Evolutionary conservation across 2,888 invertebrate species (phyloP).

Genomic region (Cenopis cana): DNA sequence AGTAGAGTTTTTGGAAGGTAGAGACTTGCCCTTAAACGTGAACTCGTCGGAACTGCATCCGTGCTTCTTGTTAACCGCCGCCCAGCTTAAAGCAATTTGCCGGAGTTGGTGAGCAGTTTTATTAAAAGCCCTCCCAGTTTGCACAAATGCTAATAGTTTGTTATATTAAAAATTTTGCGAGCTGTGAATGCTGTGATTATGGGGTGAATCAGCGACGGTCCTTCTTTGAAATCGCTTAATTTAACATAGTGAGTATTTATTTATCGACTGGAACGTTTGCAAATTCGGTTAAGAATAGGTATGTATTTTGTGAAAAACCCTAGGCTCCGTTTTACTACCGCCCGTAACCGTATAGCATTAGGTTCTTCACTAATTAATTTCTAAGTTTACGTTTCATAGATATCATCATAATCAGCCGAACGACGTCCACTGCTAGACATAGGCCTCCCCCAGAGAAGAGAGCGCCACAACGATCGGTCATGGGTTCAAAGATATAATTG

Average conservation of each 20-base stretch:
- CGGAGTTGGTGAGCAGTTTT: conserved; percentile 77
- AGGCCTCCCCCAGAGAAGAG: too few species aligned
- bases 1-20: background rate
- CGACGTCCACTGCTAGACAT: too few species aligned
- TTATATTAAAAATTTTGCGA: conserved; percentile 65
- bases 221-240: too few species aligned
- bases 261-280: background rate
- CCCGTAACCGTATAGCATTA: too few species aligned
- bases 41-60: conserved; percentile 71
- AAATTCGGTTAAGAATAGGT: too few species aligned
- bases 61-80: conserved; percentile 75
- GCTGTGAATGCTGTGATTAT: conserved; percentile 19
- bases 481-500: too few species aligned
- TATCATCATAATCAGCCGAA: too few species aligned
- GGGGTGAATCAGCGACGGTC: conserved; percentile 6
- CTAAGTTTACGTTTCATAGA: too few species aligned
- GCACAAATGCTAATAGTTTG: conserved; percentile 70
- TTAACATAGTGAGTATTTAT: background rate
- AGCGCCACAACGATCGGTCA: too few species aligned
- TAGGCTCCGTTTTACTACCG: too few species aligned
- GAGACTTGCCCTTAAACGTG: conserved; percentile 63
- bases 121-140: conserved; percentile 72
- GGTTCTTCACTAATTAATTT: too few species aligned
- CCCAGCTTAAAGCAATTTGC: conserved; percentile 82
- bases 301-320: background rate